Conservation (phyloP, 1,140 invertebrate genomes). For the Lethrus apterus region DNA sequence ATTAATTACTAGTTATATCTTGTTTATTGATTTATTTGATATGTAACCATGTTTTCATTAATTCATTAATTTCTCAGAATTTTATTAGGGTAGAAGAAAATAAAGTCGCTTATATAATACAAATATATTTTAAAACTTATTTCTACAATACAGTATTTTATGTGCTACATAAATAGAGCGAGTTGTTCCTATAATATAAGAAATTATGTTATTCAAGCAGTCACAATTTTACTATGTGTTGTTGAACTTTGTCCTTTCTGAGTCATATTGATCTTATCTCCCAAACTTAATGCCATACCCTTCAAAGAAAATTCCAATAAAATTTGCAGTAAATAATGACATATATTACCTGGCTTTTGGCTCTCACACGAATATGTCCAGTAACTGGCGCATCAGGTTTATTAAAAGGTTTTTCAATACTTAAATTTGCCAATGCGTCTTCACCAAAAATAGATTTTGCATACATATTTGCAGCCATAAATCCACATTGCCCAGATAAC, state of each 20-base stretch:
- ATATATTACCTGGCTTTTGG: slow-evolving; percentile 86
- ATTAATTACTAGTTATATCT: not conserved
- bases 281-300: slow-evolving; percentile 95
- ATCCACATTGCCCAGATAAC: slow-evolving; percentile 91
- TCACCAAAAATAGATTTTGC: slow-evolving; percentile 99
- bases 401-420: slow-evolving; percentile 90
- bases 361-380: slow-evolving; percentile 94
- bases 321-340: slow-evolving; percentile 1
- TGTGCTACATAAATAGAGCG: too few relatives aligned
- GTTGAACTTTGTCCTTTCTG: slow-evolving; percentile 68
- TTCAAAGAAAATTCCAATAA: slow-evolving; percentile 38
- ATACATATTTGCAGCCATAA: slow-evolving; percentile 99
- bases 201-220: slow-evolving; percentile 43
- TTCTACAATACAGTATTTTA: too few relatives aligned
- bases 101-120: not conserved
- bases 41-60: not conserved
- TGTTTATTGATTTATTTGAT: not conserved
- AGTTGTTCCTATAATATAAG: slow-evolving; percentile 10
- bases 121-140: not conserved
- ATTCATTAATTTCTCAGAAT: not conserved
- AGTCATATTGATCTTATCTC: slow-evolving; percentile 92
- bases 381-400: slow-evolving; percentile 82
- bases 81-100: not conserved
- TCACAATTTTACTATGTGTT: slow-evolving; percentile 51
- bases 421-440: slow-evolving; percentile 96